A percentile compares a stretch with the other conserved stretches of the same genome.
phyloP scores from a whole-genome alignment of 2,113 vertebrate genomes.

The Myxocyprinus asiaticus region DNA sequence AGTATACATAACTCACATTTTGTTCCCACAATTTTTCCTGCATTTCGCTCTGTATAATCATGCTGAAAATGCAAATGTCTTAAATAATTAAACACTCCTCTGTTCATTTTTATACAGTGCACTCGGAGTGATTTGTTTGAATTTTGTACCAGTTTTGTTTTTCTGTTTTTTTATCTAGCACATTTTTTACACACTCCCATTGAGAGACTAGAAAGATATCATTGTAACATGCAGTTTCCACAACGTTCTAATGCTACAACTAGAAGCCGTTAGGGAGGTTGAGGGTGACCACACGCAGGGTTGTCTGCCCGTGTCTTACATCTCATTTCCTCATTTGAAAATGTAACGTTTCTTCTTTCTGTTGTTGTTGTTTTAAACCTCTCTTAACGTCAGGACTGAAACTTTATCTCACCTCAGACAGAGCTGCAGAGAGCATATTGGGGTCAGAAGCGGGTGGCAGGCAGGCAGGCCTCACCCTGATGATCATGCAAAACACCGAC shows the following conservation, averaged over 20 bases:
- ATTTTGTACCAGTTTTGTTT: constrained; percentile 80
- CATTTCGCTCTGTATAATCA: constrained; percentile 66
- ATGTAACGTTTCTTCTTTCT: constrained; percentile 50
- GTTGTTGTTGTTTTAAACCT: constrained; percentile 57
- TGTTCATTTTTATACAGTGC: constrained; percentile 69
- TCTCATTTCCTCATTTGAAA: constrained; percentile 28
- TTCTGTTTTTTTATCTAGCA: constrained; percentile 63
- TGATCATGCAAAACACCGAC: constrained; percentile 30
- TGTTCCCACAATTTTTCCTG: constrained; percentile 69
- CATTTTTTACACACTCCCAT: constrained; percentile 48
- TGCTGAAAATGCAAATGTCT: constrained; percentile 76
- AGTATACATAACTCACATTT: constrained; percentile 77
- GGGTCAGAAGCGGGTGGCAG: constrained; percentile 71
- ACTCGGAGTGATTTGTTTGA: constrained; percentile 76
- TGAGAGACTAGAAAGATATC: constrained; percentile 1
- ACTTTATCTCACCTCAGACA: constrained; percentile 73
- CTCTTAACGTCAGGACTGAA: constrained; percentile 61
- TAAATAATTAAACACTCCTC: constrained; percentile 80
- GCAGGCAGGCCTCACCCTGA: constrained; percentile 62
- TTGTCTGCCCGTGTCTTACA: not conserved
- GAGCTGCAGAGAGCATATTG: constrained; percentile 65
- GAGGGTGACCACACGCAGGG: constrained; percentile 1
- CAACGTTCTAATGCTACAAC: not conserved
- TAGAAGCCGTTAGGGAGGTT: not conserved
- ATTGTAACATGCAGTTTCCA: not conserved